Evolutionary conservation across 2,888 invertebrate species (phyloP), one percentile per base, ranked within the genome.

Genomic region (Hydropsyche betteni): DNA sequence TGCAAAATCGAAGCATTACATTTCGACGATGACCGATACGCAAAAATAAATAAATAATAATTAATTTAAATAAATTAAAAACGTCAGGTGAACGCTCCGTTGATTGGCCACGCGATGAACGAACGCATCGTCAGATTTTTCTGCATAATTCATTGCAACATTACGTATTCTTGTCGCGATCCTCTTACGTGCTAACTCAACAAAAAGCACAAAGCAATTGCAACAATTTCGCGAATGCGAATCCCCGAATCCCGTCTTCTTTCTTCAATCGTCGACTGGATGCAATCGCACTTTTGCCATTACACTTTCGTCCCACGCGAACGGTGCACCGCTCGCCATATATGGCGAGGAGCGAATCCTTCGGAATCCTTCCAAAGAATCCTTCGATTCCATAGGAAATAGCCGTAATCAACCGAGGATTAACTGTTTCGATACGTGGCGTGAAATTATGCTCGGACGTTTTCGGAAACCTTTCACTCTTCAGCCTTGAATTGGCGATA

Each of bases 61-160:
- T 24, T 16, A 16, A 5, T 58, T 8, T 16, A 24, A 24, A 58
- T 16, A 24, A 58, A 58, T 58, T 58, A 5, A 58, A 58, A 58
- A 58, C 24, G 16, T 4, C 8, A 3, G 58, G 58, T 58, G 2
- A 58, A 58, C 24, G 58, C 58, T 24, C 58, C 16, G 58, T 16
- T 14, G 58, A 24, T 58, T 58, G 58, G 58, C 14, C 14, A 10
- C 6, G 3, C 10, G 44, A 44, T 10, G 10, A 44, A 44, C 44
- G 10, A 58, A 58, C 16, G 58, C 58, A 14, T 16, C 55, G 14
- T 55, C 16, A 55, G n/a, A 55, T 58, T 58, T 58, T 58, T 58
- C 58, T 58, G 58, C 58, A 58, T 58, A 58, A 58, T 58, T 53
- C 14, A 16, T 53, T 14, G 53, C 14, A 8, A 2, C 58, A 24